Conservation (phyloP, 2,113 vertebrate genomes). For the Casuarius casuarius region DNA sequence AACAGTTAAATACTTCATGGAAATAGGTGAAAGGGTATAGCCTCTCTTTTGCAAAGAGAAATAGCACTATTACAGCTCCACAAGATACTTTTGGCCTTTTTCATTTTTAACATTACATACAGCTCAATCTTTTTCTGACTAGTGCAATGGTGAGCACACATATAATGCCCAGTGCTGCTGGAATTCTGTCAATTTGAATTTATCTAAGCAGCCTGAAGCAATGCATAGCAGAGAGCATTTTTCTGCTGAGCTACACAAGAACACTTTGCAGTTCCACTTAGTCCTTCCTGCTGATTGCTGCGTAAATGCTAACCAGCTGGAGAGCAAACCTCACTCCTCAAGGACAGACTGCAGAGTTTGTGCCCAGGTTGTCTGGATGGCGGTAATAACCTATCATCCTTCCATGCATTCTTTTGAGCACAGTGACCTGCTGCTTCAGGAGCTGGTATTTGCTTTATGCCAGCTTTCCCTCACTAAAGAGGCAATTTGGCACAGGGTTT, state of each 20-base stretch:
- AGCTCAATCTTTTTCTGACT: background rate
- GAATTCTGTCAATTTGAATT: background rate
- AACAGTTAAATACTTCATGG: background rate
- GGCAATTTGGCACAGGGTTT: background rate
- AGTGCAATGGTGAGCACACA: background rate
- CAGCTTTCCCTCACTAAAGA: background rate
- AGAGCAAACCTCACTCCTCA: background rate
- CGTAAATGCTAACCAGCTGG: background rate
- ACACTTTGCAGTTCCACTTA: background rate
- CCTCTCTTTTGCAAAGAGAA: background rate
- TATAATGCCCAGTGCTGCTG: background rate
- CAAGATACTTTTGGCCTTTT: background rate
- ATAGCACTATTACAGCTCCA: background rate
- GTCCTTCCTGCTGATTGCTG: slow-evolving; percentile 24
- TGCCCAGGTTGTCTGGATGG: background rate
- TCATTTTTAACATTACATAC: background rate
- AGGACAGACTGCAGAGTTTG: background rate
- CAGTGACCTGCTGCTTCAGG: background rate
- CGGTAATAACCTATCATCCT: background rate
- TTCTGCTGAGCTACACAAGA: slow-evolving; percentile 46
- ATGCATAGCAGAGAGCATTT: background rate
- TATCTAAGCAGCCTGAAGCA: background rate
- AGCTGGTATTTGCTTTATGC: background rate
- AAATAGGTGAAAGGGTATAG: background rate
- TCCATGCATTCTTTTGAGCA: background rate